phyloP scores from a whole-genome alignment of 1,140 invertebrate genomes.

The Geopemphigus sp. region DNA sequence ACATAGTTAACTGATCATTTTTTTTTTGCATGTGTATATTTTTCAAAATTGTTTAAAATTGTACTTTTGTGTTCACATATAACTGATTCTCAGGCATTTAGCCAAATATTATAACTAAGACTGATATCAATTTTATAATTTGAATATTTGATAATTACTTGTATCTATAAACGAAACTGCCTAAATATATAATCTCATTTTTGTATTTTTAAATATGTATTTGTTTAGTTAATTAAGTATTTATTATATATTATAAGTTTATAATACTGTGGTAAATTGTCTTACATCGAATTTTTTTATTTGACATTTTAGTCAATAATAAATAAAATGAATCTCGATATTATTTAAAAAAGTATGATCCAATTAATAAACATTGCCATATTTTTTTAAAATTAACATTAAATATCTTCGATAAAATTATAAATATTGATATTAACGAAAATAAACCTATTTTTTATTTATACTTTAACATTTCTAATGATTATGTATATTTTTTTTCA shows the following conservation, averaged over 20 bases:
- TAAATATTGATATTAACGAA: too few relatives aligned
- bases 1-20: background rate
- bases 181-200: background rate
- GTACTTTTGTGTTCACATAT: slow-evolving; percentile 6
- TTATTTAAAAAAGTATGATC: background rate
- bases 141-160: background rate
- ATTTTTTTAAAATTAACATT: background rate
- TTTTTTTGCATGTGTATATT: too few relatives aligned
- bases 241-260: background rate
- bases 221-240: background rate
- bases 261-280: background rate
- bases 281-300: background rate
- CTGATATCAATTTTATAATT: slow-evolving; percentile 9
- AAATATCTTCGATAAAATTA: background rate
- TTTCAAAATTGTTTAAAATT: too few relatives aligned
- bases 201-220: background rate
- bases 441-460: too few relatives aligned
- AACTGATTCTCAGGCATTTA: background rate
- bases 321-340: background rate
- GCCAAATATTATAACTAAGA: background rate
- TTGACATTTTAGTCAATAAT: background rate
- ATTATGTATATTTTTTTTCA: too few relatives aligned
- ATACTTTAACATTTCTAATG: too few relatives aligned
- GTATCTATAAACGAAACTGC: background rate
- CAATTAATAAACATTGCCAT: background rate